These are phyloP conservation scores for Pantelozetes paolii DNA, from an alignment of 2,888 invertebrate species.

Conservation along the genomic window DNA sequence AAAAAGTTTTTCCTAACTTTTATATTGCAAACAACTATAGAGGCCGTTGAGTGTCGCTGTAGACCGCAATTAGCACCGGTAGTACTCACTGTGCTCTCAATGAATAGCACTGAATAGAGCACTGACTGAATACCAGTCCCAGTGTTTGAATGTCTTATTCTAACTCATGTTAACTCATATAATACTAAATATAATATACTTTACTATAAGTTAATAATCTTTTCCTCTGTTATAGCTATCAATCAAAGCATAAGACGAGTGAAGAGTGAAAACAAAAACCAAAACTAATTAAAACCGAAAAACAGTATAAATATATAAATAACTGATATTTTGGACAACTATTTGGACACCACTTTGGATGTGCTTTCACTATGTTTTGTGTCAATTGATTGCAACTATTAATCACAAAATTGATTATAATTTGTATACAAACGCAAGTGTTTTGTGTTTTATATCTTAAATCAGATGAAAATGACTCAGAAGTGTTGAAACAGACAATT, in stretches of 20 bases:
- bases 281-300: slow-evolving; percentile 7
- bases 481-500: background rate
- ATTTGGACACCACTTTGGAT: background rate
- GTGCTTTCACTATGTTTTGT: background rate
- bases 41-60: slow-evolving; percentile 17
- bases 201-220: background rate
- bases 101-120: background rate
- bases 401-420: background rate
- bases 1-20: background rate
- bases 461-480: background rate
- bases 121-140: background rate
- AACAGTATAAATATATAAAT: background rate
- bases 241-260: slow-evolving; percentile 30
- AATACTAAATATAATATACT: too few relatives aligned
- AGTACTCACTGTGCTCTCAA: background rate
- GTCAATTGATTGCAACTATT: background rate
- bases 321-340: background rate
- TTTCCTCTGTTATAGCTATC: slow-evolving; percentile 29
- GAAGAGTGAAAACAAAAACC: slow-evolving; percentile 8
- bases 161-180: too few relatives aligned
- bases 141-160: background rate
- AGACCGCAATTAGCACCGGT: background rate
- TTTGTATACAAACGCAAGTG: background rate
- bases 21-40: background rate
- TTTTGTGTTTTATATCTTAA: background rate